Evolutionary conservation across 1,140 invertebrate species (phyloP), one percentile per base, ranked within the genome.

Genomic region (Epicauta chinensis): DNA sequence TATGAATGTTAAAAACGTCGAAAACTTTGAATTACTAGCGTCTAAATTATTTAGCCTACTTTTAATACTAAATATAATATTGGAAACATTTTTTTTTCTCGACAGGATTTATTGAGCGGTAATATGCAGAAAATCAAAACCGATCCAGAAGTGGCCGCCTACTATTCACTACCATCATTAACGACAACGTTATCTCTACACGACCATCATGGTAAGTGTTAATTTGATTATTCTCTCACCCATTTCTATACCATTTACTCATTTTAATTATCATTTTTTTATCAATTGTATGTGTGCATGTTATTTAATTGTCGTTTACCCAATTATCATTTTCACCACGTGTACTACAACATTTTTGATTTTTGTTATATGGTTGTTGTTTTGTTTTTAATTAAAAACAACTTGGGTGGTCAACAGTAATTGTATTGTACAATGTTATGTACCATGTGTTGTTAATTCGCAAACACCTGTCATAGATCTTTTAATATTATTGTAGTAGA

Each of bases 61-160:
- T 17, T 15, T 38, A 32, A n/a, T 48, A 46, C 16, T 51, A 16
- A 4, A 51, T 45, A 51, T 46, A 31, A 14, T 47, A 37, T 47
- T 16, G 32, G 31, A 52, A 32, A 36, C 36, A 3, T 43, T 23
- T 58, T 43, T 10, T 42, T 58, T 36, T 23, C n/a, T n/a, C n/a
- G n/a, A n/a, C 52, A 58, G 56, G 59, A 64, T 44, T 52, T 64
- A 35, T 47, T 63, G 7, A 51, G 50, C 14, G 23, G 23, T 7
- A 59, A 62, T 30, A 39, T 61, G 14, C 61, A 63, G 36, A 65
- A 65, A 54, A 58, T 65, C 29, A 65, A 65, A 55, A 58, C 55
- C 3, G 63, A 65, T 41, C 60, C 60, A 40, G 60, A 61, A 35
- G 56, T 62, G 7, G 56, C 51, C 16, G 50, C 23, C 7, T 23